Percentiles rank a stretch among this genome's conserved stretches.
phyloP scores from a whole-genome alignment of 2,888 invertebrate genomes.

The Drosophila siamana region DNA sequence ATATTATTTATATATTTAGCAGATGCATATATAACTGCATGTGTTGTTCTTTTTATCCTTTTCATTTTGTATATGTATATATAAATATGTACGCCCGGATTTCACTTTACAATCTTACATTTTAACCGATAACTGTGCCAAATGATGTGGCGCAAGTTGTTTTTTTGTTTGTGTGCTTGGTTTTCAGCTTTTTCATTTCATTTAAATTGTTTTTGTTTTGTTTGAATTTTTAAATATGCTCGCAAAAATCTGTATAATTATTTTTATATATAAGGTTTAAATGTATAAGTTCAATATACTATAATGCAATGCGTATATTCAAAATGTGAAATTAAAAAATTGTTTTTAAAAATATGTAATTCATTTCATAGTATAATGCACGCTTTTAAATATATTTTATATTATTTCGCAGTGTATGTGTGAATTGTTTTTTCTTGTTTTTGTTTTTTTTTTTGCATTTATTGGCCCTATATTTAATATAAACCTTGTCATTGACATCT shows the following conservation, averaged over 20 bases:
- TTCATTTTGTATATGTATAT: slow-evolving; percentile 69
- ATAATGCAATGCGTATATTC: slow-evolving; percentile 74
- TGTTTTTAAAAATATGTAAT: slow-evolving; percentile 75
- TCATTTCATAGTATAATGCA: slow-evolving; percentile 63
- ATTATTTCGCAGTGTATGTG: slow-evolving; percentile 47
- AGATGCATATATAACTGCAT: slow-evolving; percentile 73
- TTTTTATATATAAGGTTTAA: slow-evolving; percentile 45
- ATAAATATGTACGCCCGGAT: slow-evolving; percentile 77
- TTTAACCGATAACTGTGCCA: slow-evolving; percentile 60
- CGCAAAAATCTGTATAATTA: slow-evolving; percentile 73
- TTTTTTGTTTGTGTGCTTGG: slow-evolving; percentile 62
- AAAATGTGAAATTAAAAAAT: slow-evolving; percentile 77
- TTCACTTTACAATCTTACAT: slow-evolving; percentile 75
- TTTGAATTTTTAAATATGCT: slow-evolving; percentile 65
- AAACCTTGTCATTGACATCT: slow-evolving; percentile 52
- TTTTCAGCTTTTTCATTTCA: slow-evolving; percentile 54
- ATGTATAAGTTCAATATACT: slow-evolving; percentile 61
- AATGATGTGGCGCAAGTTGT: slow-evolving; percentile 60
- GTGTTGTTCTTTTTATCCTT: slow-evolving; percentile 24
- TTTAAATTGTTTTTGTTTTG: slow-evolving; percentile 13
- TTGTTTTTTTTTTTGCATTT: slow-evolving; percentile 16
- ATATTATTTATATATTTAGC: slow-evolving; percentile 60
- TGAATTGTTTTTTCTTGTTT: slow-evolving; percentile 4
- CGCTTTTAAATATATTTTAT: slow-evolving; percentile 36
- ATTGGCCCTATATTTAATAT: slow-evolving; percentile 56